A percentile compares a stretch with the other conserved stretches of the same genome.
Evolutionary conservation across 2,113 vertebrate species (phyloP).

Genomic region (Tympanuchus pallidicinctus): DNA sequence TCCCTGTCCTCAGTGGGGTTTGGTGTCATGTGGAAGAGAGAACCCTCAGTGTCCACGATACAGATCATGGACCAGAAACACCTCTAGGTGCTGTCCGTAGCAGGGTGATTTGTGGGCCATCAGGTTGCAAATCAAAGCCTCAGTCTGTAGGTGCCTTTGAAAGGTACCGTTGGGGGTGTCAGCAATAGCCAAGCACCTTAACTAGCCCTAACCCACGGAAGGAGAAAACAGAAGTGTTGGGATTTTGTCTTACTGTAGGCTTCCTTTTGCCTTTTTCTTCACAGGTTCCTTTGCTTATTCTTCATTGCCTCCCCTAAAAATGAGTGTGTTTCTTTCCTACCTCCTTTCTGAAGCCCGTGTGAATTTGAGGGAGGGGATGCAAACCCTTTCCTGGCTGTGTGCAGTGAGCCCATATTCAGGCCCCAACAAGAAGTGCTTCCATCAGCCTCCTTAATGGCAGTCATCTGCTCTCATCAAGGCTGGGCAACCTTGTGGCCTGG

Average conservation of each 20-base stretch:
- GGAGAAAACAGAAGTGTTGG: background rate
- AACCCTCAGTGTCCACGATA: background rate
- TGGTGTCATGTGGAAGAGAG: background rate
- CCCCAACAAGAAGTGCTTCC: background rate
- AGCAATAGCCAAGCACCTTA: background rate
- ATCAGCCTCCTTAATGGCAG: background rate
- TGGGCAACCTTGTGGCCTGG: background rate
- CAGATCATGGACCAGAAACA: too few relatives aligned
- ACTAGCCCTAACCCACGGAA: background rate
- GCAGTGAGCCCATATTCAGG: background rate
- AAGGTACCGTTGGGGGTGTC: background rate
- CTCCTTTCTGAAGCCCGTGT: background rate
- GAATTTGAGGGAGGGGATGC: background rate
- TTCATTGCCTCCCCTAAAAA: background rate
- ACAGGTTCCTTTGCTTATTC: background rate
- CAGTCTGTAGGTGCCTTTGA: background rate
- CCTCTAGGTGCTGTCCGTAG: too few relatives aligned
- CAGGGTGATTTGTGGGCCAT: background rate
- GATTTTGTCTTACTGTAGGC: background rate
- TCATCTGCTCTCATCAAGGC: background rate
- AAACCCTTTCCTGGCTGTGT: background rate
- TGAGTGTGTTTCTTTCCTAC: background rate
- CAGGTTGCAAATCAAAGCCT: background rate
- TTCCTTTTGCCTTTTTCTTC: background rate
- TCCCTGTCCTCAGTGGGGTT: background rate